Percentiles rank a stretch among this genome's conserved stretches.
phyloP scores from a whole-genome alignment of 2,113 vertebrate genomes.

The Colius striatus region DNA sequence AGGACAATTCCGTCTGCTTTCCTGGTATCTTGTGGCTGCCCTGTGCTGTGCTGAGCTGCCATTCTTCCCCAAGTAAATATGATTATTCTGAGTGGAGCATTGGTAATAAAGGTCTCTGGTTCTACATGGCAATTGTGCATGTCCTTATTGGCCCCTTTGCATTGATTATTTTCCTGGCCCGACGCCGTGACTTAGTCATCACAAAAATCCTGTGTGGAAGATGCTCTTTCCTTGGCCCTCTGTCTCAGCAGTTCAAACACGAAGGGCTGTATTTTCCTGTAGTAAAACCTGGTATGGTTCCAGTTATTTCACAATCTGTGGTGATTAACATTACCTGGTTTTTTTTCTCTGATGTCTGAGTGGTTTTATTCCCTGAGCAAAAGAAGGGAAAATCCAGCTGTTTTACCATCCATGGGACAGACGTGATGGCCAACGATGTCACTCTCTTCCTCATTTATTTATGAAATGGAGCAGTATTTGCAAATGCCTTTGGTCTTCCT shows the following conservation, averaged over 20 bases:
- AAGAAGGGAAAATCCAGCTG: neutral
- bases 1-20: neutral
- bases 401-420: neutral
- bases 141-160: conserved; percentile 5
- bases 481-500: neutral
- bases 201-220: neutral
- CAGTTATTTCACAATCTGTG: neutral
- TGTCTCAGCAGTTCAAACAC: neutral
- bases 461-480: neutral
- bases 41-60: neutral
- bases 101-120: neutral
- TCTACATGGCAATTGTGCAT: neutral
- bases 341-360: neutral
- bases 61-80: neutral
- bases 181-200: neutral
- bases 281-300: rapidly evolving
- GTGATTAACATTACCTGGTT: rapidly evolving
- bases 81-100: neutral
- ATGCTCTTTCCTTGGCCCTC: neutral
- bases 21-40: neutral
- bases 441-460: neutral
- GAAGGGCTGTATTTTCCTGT: neutral
- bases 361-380: neutral
- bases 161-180: neutral
- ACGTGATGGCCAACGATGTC: rapidly evolving